These are phyloP conservation scores for Spea multiplicata DNA, from an alignment of 2,113 vertebrate species.

Conservation along the genomic window DNA sequence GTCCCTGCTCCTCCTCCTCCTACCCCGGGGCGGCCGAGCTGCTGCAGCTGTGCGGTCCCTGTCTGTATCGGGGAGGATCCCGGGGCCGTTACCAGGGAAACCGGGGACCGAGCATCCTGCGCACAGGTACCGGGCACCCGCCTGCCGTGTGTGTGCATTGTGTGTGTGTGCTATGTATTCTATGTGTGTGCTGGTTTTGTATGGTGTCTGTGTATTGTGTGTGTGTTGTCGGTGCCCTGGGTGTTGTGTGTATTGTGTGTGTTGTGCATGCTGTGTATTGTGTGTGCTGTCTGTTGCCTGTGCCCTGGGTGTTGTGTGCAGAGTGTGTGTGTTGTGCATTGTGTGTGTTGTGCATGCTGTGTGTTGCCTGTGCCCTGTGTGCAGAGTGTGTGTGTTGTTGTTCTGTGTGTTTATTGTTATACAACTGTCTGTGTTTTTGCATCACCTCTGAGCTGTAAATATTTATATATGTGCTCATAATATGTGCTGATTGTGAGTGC, in stretches of 20 bases:
- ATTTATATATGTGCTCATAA: not conserved
- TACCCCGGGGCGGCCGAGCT: not conserved
- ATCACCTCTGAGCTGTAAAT: too few species aligned
- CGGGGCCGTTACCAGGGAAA: conserved; percentile 15
- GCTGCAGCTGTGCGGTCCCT: not conserved
- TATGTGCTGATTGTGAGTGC: not conserved
- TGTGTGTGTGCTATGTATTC: not conserved
- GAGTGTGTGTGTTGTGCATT: not conserved
- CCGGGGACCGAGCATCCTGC: conserved; percentile 17
- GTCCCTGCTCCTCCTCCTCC: conserved; percentile 4
- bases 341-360: not conserved
- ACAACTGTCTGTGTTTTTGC: too few species aligned
- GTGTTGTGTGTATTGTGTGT: not conserved
- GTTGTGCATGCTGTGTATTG: not conserved
- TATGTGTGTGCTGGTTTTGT: not conserved
- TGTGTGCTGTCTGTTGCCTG: not conserved
- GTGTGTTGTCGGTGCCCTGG: not conserved
- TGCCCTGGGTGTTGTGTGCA: too few species aligned
- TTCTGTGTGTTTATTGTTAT: too few species aligned
- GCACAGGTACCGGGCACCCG: not conserved
- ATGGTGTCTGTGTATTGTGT: not conserved
- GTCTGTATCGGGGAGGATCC: not conserved
- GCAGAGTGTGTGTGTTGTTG: too few species aligned
- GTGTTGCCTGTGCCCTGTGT: too few species aligned
- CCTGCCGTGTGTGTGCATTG: not conserved